Base-by-base conservation (phyloP, 2,113 vertebrate species). In the Propithecus coquereli region DNA sequence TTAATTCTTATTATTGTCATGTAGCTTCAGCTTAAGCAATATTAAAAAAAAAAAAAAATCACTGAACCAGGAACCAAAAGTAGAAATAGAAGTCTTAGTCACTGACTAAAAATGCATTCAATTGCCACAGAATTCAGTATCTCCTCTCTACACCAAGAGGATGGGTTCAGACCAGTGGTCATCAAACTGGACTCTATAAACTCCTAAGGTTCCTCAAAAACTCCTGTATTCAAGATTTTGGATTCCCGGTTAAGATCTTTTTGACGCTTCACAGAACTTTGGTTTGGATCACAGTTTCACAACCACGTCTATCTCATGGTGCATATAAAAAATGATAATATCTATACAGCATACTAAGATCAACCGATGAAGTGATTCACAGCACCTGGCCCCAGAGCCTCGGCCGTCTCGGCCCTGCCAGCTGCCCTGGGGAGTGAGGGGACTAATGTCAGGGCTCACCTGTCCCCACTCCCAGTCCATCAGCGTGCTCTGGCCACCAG, bases 21-120 rank as follows among this genome's bases (percentile, higher is more conserved):
- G 13, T 83, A 77, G 30, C 37, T 95, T 93, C 30, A 30, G 25
- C 30, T 61, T 74, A 83, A 63, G 54, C 6, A 84, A 92, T 63
- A 61, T 37, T 65, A 68, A 40, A 57, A 37, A 47, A 79, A 90
- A 20, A 23, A 40, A 5, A 37, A 43, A 43, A 73, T 17, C 23
- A 71, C 71, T 89, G 66, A 87, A 79, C 32, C 11, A 80, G 50
- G 45, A 95, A 13, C 82, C 87, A 54, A 94, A 95, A 82, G 27
- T 47, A 50, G n/a, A 18, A 73, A 83, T 52, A 34, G 2, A 71
- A 68, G 10, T 43, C 43, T 59, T 89, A n/a, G 90, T 32, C 47
- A 87, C 54, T 34, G 65, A 93, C 34, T 93, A 85, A 89, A 95
- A 91, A 83, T 43, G 47, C 32, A 68, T 34, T 91, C 43, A 6